Conservation (phyloP, 2,888 invertebrate species). For the Ochropacha duplaris region DNA sequence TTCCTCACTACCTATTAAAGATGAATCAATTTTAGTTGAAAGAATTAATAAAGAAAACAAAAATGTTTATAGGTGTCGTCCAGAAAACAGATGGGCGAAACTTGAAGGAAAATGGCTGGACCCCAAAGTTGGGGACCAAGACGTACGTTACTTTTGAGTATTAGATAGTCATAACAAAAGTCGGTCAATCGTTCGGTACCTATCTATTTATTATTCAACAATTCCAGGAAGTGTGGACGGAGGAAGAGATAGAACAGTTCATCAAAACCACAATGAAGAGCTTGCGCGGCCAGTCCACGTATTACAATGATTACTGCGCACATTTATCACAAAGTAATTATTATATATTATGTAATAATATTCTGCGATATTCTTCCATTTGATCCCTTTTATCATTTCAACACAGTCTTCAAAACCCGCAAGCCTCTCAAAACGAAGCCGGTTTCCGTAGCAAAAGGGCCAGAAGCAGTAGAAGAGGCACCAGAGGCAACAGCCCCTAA, state of each 20-base stretch:
- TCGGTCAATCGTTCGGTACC: not conserved
- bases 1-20: too few relatives aligned
- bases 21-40: too few relatives aligned
- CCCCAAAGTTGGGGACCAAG: slow-evolving; percentile 59
- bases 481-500: slow-evolving; percentile 33
- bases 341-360: too few relatives aligned
- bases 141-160: slow-evolving; percentile 47
- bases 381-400: too few relatives aligned
- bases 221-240: slow-evolving; percentile 64
- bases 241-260: slow-evolving; percentile 63
- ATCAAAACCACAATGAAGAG: slow-evolving; percentile 67
- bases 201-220: not conserved
- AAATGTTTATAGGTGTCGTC: slow-evolving; percentile 54
- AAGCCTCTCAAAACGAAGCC: slow-evolving; percentile 56
- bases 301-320: slow-evolving; percentile 69
- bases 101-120: slow-evolving; percentile 72
- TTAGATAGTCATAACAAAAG: not conserved
- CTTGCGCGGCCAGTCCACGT: slow-evolving; percentile 72
- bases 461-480: slow-evolving; percentile 21
- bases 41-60: not conserved
- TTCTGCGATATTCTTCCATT: too few relatives aligned
- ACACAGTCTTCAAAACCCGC: slow-evolving; percentile 62
- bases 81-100: slow-evolving; percentile 65
- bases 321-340: slow-evolving; percentile 58
- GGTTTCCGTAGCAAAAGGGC: slow-evolving; percentile 24